Percentiles rank a stretch among this genome's conserved stretches.
Evolutionary conservation across 2,888 invertebrate species (phyloP).

Genomic region (Cordilura impudica): DNA sequence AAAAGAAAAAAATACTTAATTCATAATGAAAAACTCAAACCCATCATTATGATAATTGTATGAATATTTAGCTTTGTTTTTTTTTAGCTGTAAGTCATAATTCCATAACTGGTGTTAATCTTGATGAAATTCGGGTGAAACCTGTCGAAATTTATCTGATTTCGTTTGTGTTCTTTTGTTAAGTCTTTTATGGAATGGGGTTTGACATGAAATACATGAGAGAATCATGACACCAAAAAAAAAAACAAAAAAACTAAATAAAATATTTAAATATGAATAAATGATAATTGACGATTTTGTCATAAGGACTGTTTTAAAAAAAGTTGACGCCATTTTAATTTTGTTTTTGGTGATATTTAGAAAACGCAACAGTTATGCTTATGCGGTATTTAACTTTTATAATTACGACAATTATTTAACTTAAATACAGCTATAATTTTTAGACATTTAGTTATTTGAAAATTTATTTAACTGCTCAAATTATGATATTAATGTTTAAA

Average conservation of each 20-base stretch:
- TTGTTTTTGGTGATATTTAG: conserved; percentile 39
- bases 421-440: conserved; percentile 22
- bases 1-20: background rate
- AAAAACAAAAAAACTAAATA: background rate
- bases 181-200: background rate
- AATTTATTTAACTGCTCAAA: conserved; percentile 21
- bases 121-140: conserved; percentile 64
- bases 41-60: conserved; percentile 58
- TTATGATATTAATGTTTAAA: conserved; percentile 3
- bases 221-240: conserved; percentile 26
- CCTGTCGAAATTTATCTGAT: conserved; percentile 60
- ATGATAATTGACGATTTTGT: conserved; percentile 48
- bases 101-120: conserved; percentile 55
- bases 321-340: conserved; percentile 40
- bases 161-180: background rate
- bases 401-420: conserved; percentile 70
- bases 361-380: conserved; percentile 64
- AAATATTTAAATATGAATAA: conserved; percentile 28
- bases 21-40: conserved; percentile 18
- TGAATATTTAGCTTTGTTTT: conserved; percentile 28
- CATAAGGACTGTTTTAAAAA: background rate
- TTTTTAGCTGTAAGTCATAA: conserved; percentile 13
- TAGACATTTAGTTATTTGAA: conserved; percentile 35
- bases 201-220: conserved; percentile 17
- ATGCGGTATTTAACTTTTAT: conserved; percentile 75